Evolutionary conservation across 2,888 invertebrate species (phyloP), one percentile per base, ranked within the genome.

Genomic region (Hyposoter dolosus): DNA sequence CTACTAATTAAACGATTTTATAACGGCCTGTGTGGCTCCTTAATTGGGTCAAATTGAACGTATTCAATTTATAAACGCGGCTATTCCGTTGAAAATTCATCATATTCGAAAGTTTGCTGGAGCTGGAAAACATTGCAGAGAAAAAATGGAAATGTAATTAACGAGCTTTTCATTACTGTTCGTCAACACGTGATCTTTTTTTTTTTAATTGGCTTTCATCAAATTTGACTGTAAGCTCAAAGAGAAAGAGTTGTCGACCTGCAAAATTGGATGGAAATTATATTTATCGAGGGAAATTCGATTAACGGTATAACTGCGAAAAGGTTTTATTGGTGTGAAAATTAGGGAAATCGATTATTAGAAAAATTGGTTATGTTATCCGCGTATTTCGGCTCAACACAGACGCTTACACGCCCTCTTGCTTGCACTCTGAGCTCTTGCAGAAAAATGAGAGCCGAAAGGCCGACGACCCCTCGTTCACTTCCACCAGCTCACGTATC

Each of bases 391-490:
- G 28, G 19, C 40, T 5, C 35, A 23, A 47, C 10, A 79, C 75
- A 83, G 68, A 78, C 88, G 71, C 75, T 84, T 77, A 81, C 83
- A 74, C 84, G 71, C 78, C 40, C 82, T 63, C 76, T 60, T 71
- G 66, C 56, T 68, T 68, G 23, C 50, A 32, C 50, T 80, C 78
- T 85, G 63, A 69, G 75, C 15, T 66, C 74, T 63, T 72, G 47
- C 47, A 50, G 32, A 86, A 87, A 87, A 68, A 12, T 60, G 68
- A 77, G 65, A 76, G 83, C 83, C 83, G 76, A 85, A 84, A 83
- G 85, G 83, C 81, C 83, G 83, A 86, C 74, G 86, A 86, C 86
- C 86, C 81, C 71, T 82, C 66, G 75, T 65, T 71, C 60, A 43
- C 76, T 75, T 76, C 50, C 69, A 65, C 80, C 45, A 45, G 66